phyloP scores from a whole-genome alignment of 2,113 vertebrate genomes.

The Hucho hucho region DNA sequence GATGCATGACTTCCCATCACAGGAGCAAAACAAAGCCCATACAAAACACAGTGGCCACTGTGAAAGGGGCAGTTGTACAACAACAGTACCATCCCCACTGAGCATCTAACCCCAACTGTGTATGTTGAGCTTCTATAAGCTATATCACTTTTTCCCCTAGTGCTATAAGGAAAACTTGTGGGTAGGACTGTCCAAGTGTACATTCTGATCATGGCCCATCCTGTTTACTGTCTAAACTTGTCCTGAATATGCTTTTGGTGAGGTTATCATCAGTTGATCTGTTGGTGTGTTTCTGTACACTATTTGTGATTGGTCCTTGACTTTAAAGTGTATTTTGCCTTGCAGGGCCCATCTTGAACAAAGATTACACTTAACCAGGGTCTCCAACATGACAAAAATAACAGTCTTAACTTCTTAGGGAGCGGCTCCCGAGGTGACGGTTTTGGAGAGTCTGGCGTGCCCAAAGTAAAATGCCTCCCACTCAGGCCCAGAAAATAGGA shows the following conservation, averaged over 20 bases:
- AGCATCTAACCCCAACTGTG: not conserved
- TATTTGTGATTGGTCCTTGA: not conserved
- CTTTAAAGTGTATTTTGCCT: not conserved
- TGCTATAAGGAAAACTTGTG: no score
- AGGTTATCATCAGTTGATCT: not conserved
- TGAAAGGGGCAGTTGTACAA: constrained; percentile 37
- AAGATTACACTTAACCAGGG: not conserved
- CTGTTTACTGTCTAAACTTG: no score
- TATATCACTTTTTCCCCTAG: no score
- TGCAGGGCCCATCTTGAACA: not conserved
- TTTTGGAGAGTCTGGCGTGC: no score
- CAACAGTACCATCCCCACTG: not conserved
- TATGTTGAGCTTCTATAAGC: no score
- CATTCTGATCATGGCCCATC: no score
- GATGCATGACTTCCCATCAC: constrained; percentile 69
- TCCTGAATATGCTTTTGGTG: no score
- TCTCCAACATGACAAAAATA: not conserved
- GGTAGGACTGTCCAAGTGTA: no score
- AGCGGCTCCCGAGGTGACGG: no score
- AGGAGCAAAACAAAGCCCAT: constrained; percentile 62
- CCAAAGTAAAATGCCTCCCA: no score
- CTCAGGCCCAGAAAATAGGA: no score
- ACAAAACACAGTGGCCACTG: constrained; percentile 23
- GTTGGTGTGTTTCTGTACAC: not conserved
- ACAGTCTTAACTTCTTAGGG: no score